Percentiles rank a stretch among this genome's conserved stretches.
Conservation (phyloP, 2,113 vertebrate species). For the Erythrocebus patas region DNA sequence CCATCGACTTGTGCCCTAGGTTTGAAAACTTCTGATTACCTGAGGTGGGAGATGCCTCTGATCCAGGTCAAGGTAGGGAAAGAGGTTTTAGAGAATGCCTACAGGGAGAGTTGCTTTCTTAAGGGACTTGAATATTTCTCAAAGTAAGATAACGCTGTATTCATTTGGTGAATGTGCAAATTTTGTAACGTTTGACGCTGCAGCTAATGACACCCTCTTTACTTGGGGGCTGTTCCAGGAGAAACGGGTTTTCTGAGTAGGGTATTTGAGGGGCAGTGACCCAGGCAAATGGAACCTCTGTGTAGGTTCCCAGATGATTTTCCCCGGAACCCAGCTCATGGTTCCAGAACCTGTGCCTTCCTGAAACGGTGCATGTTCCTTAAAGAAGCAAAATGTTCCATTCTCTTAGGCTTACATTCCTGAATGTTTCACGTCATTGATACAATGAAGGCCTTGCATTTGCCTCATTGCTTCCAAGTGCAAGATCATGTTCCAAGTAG, state of each 20-base stretch:
- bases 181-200: not conserved
- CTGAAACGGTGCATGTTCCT: not conserved
- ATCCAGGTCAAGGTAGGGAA: not conserved
- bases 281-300: not conserved
- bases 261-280: not conserved
- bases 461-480: not conserved
- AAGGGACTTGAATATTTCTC: not conserved
- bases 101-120: not conserved
- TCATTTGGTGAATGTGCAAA: not conserved
- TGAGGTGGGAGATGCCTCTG: not conserved
- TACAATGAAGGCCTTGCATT: not conserved
- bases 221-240: not conserved
- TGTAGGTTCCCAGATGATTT: not conserved
- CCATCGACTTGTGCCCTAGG: no score
- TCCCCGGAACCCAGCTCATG: not conserved
- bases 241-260: not conserved
- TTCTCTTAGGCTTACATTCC: not conserved
- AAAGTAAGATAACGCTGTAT: not conserved
- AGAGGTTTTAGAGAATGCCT: not conserved
- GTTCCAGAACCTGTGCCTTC: not conserved
- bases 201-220: not conserved
- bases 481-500: not conserved
- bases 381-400: not conserved
- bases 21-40: not conserved
- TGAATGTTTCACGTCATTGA: not conserved